phyloP scores from a whole-genome alignment of 2,888 invertebrate species.

The Drosophila acutilabella region DNA sequence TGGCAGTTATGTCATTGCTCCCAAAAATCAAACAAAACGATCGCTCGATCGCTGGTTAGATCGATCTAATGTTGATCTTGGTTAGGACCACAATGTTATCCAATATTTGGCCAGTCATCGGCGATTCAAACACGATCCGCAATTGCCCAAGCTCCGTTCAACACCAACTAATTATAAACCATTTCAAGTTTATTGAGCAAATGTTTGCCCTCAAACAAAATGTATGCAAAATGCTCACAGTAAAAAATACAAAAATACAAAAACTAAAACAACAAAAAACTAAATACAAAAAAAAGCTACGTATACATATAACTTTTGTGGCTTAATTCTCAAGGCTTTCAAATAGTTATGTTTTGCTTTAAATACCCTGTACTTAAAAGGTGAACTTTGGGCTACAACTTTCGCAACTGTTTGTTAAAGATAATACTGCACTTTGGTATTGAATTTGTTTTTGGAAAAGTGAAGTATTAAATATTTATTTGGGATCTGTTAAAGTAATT shows the following conservation, averaged over 20 bases:
- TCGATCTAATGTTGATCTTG: conserved; percentile 43
- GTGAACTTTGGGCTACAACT: neutral
- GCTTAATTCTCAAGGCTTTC: conserved; percentile 35
- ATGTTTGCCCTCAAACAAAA: conserved; percentile 70
- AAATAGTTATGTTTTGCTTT: neutral
- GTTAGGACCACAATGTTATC: conserved; percentile 35
- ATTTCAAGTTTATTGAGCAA: conserved; percentile 60
- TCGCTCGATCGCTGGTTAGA: conserved; percentile 6
- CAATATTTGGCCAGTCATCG: conserved; percentile 63
- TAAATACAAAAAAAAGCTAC: conserved; percentile 24
- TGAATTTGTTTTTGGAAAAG: too few species aligned
- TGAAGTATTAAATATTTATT: too few species aligned
- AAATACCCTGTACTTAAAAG: conserved; percentile 4
- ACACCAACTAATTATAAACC: conserved; percentile 72
- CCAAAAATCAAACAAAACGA: conserved; percentile 19
- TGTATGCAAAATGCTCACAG: conserved; percentile 58
- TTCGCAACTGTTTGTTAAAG: neutral
- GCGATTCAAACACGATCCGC: conserved; percentile 30
- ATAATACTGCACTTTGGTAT: neutral
- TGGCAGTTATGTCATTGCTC: conserved; percentile 57
- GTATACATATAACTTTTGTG: conserved; percentile 47
- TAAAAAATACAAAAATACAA: conserved; percentile 1
- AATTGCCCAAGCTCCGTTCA: conserved; percentile 43
- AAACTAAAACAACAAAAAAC: neutral
- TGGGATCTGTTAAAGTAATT: too few species aligned